Base-by-base conservation (phyloP, 1,140 invertebrate species). In the Hylaeus volcanicus region DNA sequence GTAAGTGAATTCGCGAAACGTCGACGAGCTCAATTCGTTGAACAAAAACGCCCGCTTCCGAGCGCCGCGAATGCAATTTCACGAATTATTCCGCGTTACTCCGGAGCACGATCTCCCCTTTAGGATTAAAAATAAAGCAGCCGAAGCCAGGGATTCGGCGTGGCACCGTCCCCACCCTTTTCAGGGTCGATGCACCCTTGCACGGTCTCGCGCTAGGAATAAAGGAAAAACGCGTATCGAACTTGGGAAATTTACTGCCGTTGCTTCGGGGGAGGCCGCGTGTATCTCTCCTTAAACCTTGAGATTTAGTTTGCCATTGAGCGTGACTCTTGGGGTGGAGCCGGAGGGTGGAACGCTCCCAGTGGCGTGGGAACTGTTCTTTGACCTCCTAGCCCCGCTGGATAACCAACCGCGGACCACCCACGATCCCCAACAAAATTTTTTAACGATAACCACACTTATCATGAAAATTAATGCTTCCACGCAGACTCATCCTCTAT, bases 241-340 rank as follows among this genome's bases (percentile, higher is more conserved):
- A 86, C 76, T 84, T 78, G 82, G 61, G 55, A 74, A 82, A 84
- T 70, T 84, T 79, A 71, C 63, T 72, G 64, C 15, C 77, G 61
- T 82, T 55, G 68, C 66, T 51, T 56, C 53, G 15, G 51, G 51
- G 43, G 41, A 12, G 6, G 64, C 12, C 51, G n/a, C 55, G 8
- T 70, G 56, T 58, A 60, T 66, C 53, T 80, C 15, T 14, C 45
- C 53, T 66, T 71, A 71, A 56, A 81, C 51, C 68, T 75, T 69
- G 79, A 81, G 65, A 75, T 75, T 61, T 61, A 68, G 73, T 75
- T 75, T 77, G 26, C 66, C 66, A 61, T 70, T 71, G 39, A 74
- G 55, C 72, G 72, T 61, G 64, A 74, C 63, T 79, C 26, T 63
- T 39, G 37, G 56, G 45, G 26, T 15, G 58, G 5, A 75, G 64